Base-by-base conservation (phyloP, 1,140 invertebrate species). In the Archegozetes longisetosus region DNA sequence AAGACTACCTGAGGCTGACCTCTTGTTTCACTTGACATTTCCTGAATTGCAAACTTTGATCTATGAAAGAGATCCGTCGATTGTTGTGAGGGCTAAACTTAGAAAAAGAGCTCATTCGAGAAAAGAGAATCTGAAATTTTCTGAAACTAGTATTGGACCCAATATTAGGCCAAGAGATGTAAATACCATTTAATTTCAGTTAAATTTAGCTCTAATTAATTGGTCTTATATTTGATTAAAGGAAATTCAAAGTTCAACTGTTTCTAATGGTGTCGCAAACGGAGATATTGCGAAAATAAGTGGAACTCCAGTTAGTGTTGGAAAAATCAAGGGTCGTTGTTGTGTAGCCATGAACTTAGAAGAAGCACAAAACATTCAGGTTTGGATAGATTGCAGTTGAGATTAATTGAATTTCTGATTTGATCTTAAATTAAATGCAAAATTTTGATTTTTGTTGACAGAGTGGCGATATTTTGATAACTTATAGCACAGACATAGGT, bases 1-100 rank as follows among this genome's bases (percentile, higher is more conserved):
- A 61, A 72, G 76, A 17, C 63, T 90, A 17, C 84, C 84, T 0
- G 74, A 81, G 48, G 64, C 68, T n/a, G 76, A 82, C 25, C 70
- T 89, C 0, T 69, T 88, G 24, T 86, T 80, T 68, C 84, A 79
- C 69, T 73, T 89, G 53, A 81, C 82, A 1, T 71, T 79, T 26
- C 62, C 74, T 32, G 86, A 89, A 71, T 74, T 88, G 14, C 70
- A 71, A 17, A 3, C 12, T 12, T 64, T 72, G 29, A 71, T 86
- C 0, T 51, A 71, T 3, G 75, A 71, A 1, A 68, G 76, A 46
- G 76, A 78, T 66, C 75, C 80, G 2, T 70, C 66, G 3, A 66
- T 84, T 22, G 70, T 86, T 13, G 74, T 73, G 52, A 86, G 83
- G 69, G 84, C 84, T 1, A 67, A 77, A 3, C 75, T 76, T 63